Evolutionary conservation across 1,140 invertebrate species (phyloP), one percentile per base, ranked within the genome.

Genomic region (Formica exsecta): DNA sequence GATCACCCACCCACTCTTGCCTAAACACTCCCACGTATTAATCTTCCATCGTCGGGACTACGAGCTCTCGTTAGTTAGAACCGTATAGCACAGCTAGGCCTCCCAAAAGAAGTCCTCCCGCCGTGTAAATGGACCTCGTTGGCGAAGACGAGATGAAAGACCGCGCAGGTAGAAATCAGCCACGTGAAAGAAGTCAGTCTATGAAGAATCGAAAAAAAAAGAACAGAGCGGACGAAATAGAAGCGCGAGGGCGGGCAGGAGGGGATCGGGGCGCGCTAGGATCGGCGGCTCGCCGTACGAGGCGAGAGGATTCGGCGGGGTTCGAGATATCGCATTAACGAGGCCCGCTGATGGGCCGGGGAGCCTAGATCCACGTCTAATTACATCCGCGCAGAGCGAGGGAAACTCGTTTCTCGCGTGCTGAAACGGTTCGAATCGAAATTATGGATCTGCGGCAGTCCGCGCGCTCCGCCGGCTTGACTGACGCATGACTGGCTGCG

Each of bases 391-490:
- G 86, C 66, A 44, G 77, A 89, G 76, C 79, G 65, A 86, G 89
- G 87, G 89, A 92, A 92, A 92, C 92, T 91, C 91, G 92, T 93
- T 91, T 90, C 92, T 93, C 92, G 93, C 93, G 93, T 94, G 93
- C 73, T 87, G 44, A 86, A 81, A 57, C 89, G 79, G 36, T 92
- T 89, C 83, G 85, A 89, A 76, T 92, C 91, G 85, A 92, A 94
- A 93, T 94, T 93, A 91, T 89, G 90, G 92, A 94, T 92, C 91
- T 89, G 91, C 89, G 57, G 74, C 87, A 29, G 51, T 86, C 77
- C 51, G 74, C 44, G 79, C 83, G 61, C 87, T 86, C 85, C 32
- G 61, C 87, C 87, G 86, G 86, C 41, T 76, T 90, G 83, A 90
- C 83, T 90, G 89, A 90, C 89, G 89, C 75, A 74, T 83, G 86